Evolutionary conservation across 2,113 vertebrate genomes (phyloP), one percentile per base, ranked within the genome.

Genomic region (Sapajus apella): DNA sequence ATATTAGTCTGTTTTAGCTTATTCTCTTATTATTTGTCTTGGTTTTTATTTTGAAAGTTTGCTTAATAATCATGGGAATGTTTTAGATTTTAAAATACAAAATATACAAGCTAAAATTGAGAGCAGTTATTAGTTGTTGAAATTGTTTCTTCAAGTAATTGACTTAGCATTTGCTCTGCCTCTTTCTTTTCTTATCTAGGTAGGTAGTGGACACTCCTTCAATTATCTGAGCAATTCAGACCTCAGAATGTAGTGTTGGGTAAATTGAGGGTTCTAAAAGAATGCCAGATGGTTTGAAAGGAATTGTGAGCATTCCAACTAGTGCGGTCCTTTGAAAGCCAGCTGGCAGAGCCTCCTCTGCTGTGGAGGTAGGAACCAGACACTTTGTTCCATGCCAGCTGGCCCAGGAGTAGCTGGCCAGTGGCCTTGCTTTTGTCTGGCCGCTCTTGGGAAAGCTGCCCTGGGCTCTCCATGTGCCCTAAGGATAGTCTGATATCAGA

Each of bases 271-370:
- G 82, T 96, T 97, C 91, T 93, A 75, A 97, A 97, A 96, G 91
- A 97, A 93, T 93, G 82, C 85, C 97, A 95, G 95, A 90, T 97
- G 91, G 88, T 96, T 96, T 96, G 90, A 85, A 96, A 96, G 81
- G 68, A 96, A 96, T 86, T 91, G 85, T 88, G 82, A 94, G 79
- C 73, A 83, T 82, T 95, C 88, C 93, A 95, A 64, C 93, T 94
- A 90, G 77, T 88, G 75, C 56, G 50, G 55, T 95, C 58, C 91
- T 85, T 96, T 90, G 81, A 96, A 96, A 97, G 97, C 92, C 94
- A 97, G 82, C 91, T 97, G 95, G 96, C 93, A 76, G 87, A 87
- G 91, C 79, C 93, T 87, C 17, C 17, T 95, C 43, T 95, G 58
- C 93, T 94, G 72, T 91, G 91, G 58, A 97, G 96, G 87, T 96